A percentile compares a stretch with the other conserved stretches of the same genome.
phyloP scores from a whole-genome alignment of 1,140 invertebrate genomes.

The Sogatella furcifera region DNA sequence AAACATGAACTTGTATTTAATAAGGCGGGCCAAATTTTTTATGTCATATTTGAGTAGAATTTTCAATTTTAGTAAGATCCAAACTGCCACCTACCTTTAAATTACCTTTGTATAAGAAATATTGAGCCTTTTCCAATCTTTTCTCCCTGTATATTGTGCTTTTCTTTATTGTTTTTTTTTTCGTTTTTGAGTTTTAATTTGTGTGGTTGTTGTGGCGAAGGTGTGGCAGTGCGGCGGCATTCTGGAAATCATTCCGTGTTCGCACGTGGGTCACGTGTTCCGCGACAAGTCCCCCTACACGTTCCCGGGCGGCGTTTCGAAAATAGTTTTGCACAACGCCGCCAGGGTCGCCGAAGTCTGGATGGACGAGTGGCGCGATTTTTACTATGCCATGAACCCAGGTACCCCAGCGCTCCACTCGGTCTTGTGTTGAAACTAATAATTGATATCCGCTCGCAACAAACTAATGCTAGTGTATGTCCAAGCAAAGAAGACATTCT shows the following conservation, averaged over 20 bases:
- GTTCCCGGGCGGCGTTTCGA: constrained; percentile 96
- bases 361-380: constrained; percentile 98
- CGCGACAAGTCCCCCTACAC: constrained; percentile 98
- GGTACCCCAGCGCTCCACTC: constrained; percentile 43
- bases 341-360: constrained; percentile 93
- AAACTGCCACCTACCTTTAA: not conserved
- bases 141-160: constrained; percentile 10
- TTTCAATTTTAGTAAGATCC: too few relatives aligned
- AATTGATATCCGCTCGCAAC: too few relatives aligned
- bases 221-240: constrained; percentile 96
- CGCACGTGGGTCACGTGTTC: constrained; percentile 96
- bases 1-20: too few relatives aligned
- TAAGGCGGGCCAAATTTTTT: too few relatives aligned
- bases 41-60: too few relatives aligned
- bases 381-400: constrained; percentile 98
- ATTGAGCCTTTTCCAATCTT: too few relatives aligned
- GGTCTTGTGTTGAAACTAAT: too few relatives aligned
- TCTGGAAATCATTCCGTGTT: constrained; percentile 92
- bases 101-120: too few relatives aligned
- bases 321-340: constrained; percentile 94
- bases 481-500: too few relatives aligned
- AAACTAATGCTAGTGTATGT: too few relatives aligned
- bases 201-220: constrained; percentile 41
- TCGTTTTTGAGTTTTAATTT: too few relatives aligned
- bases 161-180: constrained; percentile 27